Percentiles rank a stretch among this genome's conserved stretches.
These are phyloP conservation scores for Cyaniris semiargus DNA, from an alignment of 2,888 invertebrate species.

Conservation along the genomic window DNA sequence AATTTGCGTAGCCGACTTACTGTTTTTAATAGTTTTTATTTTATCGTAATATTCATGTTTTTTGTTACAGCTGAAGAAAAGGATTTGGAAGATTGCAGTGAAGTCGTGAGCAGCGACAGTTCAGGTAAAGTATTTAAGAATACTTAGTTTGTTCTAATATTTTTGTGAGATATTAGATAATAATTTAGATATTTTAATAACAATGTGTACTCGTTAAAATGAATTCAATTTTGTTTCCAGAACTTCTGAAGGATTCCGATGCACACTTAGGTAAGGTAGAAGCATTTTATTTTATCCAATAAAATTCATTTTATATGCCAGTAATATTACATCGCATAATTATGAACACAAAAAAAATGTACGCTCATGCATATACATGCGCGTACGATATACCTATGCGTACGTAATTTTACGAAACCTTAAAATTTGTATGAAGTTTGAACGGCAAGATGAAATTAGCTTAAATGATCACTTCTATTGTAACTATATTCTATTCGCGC, in stretches of 20 bases:
- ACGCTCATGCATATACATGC: no score
- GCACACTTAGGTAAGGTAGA: neutral
- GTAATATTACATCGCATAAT: neutral
- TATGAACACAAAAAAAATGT: no score
- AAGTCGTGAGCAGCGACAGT: conserved; percentile 52
- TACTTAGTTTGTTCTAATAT: neutral
- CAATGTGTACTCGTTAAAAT: neutral
- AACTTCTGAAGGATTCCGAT: conserved; percentile 23
- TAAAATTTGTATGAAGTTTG: no score
- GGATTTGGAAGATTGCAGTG: conserved; percentile 62
- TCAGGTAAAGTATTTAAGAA: conserved; percentile 49
- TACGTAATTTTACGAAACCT: no score
- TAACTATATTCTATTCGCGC: no score
- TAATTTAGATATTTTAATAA: neutral
- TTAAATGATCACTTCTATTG: no score
- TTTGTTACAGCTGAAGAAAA: conserved; percentile 63
- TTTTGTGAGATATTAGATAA: neutral
- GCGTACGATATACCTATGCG: no score
- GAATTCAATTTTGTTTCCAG: neutral
- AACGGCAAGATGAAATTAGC: no score
- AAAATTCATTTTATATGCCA: neutral
- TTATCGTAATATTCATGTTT: no score
- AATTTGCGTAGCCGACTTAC: no score
- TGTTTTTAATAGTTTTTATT: no score
- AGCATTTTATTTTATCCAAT: neutral